Conservation (phyloP, 2,797 vertebrate genomes). For the Spinibarbus caldwelli region DNA sequence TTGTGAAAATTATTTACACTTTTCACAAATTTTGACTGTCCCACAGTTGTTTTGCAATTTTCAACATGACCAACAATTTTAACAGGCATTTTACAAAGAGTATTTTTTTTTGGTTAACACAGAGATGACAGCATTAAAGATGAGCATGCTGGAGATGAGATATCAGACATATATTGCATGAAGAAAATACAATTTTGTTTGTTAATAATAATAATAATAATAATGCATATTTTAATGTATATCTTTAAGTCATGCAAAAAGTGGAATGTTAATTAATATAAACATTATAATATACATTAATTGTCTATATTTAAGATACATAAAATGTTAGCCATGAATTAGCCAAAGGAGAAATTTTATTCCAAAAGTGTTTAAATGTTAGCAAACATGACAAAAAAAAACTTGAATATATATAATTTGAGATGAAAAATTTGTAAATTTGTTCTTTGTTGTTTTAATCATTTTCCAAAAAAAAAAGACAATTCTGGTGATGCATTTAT, state of each 20-base stretch:
- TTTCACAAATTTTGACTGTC: background rate
- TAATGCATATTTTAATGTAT: too few relatives aligned
- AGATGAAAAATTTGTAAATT: background rate
- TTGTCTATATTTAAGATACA: background rate
- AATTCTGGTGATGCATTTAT: background rate
- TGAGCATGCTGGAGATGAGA: background rate
- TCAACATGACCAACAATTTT: background rate
- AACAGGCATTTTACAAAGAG: background rate
- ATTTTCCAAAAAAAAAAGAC: background rate
- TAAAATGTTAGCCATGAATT: background rate
- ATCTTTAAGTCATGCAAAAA: too few relatives aligned
- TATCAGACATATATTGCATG: too few relatives aligned
- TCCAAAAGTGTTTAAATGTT: conserved; percentile 1
- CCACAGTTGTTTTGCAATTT: background rate
- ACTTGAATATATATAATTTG: background rate
- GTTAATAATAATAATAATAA: too few relatives aligned
- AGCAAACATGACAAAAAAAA: background rate
- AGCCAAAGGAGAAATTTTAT: background rate
- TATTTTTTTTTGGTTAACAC: background rate
- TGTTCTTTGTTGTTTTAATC: too few relatives aligned
- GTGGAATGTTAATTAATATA: background rate
- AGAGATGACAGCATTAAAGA: background rate
- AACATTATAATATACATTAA: background rate
- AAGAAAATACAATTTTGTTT: background rate
- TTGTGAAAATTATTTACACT: background rate